phyloP scores from a whole-genome alignment of 30 jellyfish, hydroid and myxozoan species.

The Mastigias papua region DNA sequence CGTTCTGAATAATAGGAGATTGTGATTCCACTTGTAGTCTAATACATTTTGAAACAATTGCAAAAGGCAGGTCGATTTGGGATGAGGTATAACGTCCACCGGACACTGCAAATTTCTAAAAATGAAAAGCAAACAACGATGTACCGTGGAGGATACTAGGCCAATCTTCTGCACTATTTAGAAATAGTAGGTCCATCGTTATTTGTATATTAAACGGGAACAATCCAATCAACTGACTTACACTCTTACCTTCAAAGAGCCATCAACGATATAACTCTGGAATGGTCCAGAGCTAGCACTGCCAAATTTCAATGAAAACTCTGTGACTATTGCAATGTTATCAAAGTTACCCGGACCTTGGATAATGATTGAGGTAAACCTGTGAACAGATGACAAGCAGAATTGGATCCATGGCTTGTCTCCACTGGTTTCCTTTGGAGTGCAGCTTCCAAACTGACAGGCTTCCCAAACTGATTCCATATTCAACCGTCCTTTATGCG shows the following conservation, averaged over 20 bases:
- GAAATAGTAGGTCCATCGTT: background rate
- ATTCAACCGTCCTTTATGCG: slow-evolving; percentile 51
- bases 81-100: no score
- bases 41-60: no score
- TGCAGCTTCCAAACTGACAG: slow-evolving; percentile 41
- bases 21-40: slow-evolving; percentile 66
- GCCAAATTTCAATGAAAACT: slow-evolving; percentile 33
- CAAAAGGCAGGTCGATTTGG: no score
- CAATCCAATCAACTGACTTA: background rate
- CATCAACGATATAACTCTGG: slow-evolving; percentile 22
- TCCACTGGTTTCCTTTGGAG: slow-evolving; percentile 34
- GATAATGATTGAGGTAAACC: slow-evolving; percentile 28
- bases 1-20: slow-evolving; percentile 17
- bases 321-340: slow-evolving; percentile 45
- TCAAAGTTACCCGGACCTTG: slow-evolving; percentile 67
- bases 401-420: slow-evolving; percentile 74
- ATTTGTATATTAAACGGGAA: background rate
- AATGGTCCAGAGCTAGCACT: background rate
- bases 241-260: slow-evolving; percentile 32
- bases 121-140: slow-evolving; percentile 41
- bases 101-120: no score
- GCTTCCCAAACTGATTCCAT: slow-evolving; percentile 48
- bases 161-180: background rate
- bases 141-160: slow-evolving; percentile 43
- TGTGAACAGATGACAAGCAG: slow-evolving; percentile 20